Percentiles rank a stretch among this genome's conserved stretches.
These are phyloP conservation scores for Drosophila quasianomalipes DNA, from an alignment of 2,888 invertebrate genomes.

Conservation along the genomic window DNA sequence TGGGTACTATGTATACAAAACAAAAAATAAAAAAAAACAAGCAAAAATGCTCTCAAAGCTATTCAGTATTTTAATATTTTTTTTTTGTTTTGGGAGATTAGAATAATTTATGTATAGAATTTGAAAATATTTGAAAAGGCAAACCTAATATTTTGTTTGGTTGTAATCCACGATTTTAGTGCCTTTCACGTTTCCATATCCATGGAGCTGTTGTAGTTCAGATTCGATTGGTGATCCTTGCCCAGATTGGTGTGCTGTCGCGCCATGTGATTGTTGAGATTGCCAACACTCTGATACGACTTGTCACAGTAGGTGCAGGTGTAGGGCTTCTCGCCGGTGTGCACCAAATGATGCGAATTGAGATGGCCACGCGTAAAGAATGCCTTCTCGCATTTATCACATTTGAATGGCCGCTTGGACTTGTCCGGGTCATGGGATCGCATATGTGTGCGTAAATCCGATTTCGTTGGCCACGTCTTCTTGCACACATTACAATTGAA, in stretches of 20 bases:
- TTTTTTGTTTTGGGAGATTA: background rate
- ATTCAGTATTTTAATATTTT: background rate
- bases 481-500: conserved; percentile 73
- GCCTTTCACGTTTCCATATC: conserved; percentile 46
- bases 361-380: conserved; percentile 82
- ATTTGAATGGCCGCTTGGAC: conserved; percentile 76
- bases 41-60: background rate
- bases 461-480: conserved; percentile 81
- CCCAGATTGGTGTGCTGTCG: conserved; percentile 62
- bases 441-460: conserved; percentile 81
- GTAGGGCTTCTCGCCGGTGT: conserved; percentile 83
- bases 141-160: background rate
- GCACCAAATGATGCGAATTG: conserved; percentile 78
- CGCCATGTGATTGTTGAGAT: conserved; percentile 78
- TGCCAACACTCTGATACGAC: conserved; percentile 80
- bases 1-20: background rate
- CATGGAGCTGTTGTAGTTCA: conserved; percentile 10
- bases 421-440: conserved; percentile 75
- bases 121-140: background rate
- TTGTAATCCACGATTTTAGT: background rate
- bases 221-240: conserved; percentile 48
- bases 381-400: conserved; percentile 73
- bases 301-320: conserved; percentile 73
- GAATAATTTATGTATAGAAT: background rate
- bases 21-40: conserved; percentile 19